These are phyloP conservation scores for Rhinoderma darwinii DNA, from an alignment of 2,113 vertebrate genomes.

Conservation along the genomic window DNA sequence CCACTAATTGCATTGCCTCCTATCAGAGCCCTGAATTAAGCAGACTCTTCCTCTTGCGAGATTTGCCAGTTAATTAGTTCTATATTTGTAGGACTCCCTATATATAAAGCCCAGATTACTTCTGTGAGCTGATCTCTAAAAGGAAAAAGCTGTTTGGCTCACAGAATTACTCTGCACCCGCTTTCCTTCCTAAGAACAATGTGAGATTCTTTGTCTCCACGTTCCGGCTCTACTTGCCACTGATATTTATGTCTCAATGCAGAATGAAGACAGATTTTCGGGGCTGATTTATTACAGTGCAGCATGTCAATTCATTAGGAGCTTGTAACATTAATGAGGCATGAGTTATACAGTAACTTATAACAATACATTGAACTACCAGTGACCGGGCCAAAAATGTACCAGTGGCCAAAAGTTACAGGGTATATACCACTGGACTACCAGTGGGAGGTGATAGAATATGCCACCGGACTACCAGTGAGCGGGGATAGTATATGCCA, in stretches of 20 bases:
- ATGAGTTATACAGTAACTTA: background rate
- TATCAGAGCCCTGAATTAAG: background rate
- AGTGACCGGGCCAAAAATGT: no score
- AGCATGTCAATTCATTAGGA: background rate
- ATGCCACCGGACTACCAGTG: no score
- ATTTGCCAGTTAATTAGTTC: conserved; percentile 47
- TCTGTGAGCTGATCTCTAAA: background rate
- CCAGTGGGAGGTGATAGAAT: background rate
- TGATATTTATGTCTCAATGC: background rate
- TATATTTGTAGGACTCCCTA: conserved; percentile 29
- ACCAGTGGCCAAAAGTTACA: no score
- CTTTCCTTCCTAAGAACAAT: background rate
- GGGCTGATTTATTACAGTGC: background rate
- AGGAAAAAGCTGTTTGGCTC: conserved; percentile 1
- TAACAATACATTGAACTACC: no score
- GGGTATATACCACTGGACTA: background rate
- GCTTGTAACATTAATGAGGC: background rate
- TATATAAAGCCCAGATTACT: conserved; percentile 31
- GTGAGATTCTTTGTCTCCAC: background rate
- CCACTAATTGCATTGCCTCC: conserved; percentile 25
- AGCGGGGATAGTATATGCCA: background rate
- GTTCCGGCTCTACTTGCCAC: background rate
- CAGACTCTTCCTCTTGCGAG: conserved; percentile 3
- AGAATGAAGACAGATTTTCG: background rate
- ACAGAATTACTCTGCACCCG: background rate